Conservation (phyloP, 2,888 invertebrate species). For the Carpatolechia fugitivella region DNA sequence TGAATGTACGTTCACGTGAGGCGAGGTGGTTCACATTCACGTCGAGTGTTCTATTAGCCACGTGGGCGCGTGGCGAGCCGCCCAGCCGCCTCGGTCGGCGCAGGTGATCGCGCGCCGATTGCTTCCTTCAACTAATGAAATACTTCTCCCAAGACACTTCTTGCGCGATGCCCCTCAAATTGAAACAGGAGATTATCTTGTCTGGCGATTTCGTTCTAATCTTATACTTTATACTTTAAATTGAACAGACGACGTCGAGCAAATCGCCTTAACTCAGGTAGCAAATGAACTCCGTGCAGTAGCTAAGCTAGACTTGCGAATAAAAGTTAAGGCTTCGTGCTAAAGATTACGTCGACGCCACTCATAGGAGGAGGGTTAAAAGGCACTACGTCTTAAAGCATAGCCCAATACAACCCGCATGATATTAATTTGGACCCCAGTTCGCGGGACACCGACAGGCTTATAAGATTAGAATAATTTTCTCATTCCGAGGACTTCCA, state of each 20-base stretch:
- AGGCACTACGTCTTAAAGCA: conserved; percentile 9
- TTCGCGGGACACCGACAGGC: conserved; percentile 67
- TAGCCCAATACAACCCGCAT: conserved; percentile 44
- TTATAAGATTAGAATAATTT: conserved; percentile 79
- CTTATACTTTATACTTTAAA: conserved; percentile 71
- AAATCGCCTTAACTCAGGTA: conserved; percentile 49
- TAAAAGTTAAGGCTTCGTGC: conserved; percentile 16
- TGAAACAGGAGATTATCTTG: conserved; percentile 71
- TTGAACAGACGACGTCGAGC: conserved; percentile 50
- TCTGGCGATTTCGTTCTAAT: conserved; percentile 52
- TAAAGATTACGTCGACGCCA: not conserved
- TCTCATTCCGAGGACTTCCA: conserved; percentile 71
- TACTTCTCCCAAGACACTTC: conserved; percentile 62
- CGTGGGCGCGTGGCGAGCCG: not conserved
- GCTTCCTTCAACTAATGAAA: conserved; percentile 59
- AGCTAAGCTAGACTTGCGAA: conserved; percentile 17
- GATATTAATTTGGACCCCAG: conserved; percentile 67
- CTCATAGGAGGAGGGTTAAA: too few species aligned
- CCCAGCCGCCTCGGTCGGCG: conserved; percentile 23
- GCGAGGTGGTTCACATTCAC: not conserved
- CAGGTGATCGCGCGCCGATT: conserved; percentile 47
- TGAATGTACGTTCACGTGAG: too few species aligned
- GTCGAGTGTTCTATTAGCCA: not conserved
- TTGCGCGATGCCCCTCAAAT: conserved; percentile 55
- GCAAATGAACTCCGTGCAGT: conserved; percentile 13